Evolutionary conservation across 2,888 invertebrate genomes (phyloP).

Genomic region (Ornithoptera priamus): DNA sequence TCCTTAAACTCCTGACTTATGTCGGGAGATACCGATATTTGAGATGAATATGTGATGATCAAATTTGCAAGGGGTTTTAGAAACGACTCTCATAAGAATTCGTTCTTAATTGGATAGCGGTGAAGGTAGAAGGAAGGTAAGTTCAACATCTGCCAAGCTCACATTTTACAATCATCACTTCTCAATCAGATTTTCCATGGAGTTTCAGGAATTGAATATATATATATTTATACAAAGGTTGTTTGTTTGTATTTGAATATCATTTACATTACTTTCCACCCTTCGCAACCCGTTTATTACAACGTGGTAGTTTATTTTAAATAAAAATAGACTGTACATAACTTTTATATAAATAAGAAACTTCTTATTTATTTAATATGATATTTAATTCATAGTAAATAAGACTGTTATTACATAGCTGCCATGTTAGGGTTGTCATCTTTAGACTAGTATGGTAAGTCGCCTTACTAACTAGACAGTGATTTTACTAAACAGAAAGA

Average conservation of each 20-base stretch:
- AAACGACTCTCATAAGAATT: not conserved
- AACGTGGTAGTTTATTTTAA: not conserved
- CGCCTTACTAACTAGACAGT: too few relatives aligned
- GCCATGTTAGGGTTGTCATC: too few relatives aligned
- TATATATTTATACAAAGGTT: not conserved
- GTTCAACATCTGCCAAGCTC: not conserved
- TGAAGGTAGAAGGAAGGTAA: not conserved
- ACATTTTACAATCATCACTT: not conserved
- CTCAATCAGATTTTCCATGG: not conserved
- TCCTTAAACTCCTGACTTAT: too few relatives aligned
- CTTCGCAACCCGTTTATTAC: not conserved
- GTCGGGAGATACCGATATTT: too few relatives aligned
- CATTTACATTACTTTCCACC: conserved; percentile 28
- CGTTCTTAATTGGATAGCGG: not conserved
- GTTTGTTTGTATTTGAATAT: conserved; percentile 10
- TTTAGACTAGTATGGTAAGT: too few relatives aligned
- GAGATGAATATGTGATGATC: not conserved
- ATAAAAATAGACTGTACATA: too few relatives aligned
- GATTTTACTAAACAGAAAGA: too few relatives aligned
- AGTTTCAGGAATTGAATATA: not conserved
- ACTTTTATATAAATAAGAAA: too few relatives aligned
- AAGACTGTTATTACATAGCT: too few relatives aligned
- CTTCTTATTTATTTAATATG: too few relatives aligned
- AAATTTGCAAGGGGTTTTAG: not conserved
- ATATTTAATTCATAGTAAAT: too few relatives aligned